These are phyloP conservation scores for Trisateles emortualis DNA, from an alignment of 2,888 invertebrate genomes.

Conservation along the genomic window DNA sequence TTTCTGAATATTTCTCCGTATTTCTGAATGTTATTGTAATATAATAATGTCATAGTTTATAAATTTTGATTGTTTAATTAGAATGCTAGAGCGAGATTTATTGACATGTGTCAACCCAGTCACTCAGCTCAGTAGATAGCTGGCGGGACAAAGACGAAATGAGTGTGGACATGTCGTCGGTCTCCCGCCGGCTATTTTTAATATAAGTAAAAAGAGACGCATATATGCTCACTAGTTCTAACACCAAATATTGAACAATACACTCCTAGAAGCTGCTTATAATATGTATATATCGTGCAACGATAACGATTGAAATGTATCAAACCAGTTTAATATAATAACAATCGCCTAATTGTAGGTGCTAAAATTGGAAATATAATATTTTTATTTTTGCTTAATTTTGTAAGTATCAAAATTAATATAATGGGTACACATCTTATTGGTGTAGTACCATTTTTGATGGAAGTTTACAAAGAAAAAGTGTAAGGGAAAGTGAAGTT, in stretches of 20 bases:
- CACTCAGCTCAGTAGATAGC: too few relatives aligned
- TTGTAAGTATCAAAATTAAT: constrained; percentile 27
- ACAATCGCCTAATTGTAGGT: constrained; percentile 22
- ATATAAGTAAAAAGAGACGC: too few relatives aligned
- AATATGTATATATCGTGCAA: neutral
- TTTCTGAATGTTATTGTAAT: too few relatives aligned
- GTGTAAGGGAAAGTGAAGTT: constrained; percentile 7
- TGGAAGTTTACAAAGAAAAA: constrained; percentile 19
- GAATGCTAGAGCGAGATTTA: too few relatives aligned
- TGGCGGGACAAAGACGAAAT: too few relatives aligned
- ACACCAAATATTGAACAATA: neutral
- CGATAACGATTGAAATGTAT: neutral
- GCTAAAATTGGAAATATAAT: constrained; percentile 14
- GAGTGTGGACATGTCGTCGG: too few relatives aligned
- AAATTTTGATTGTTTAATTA: too few relatives aligned
- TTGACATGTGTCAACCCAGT: too few relatives aligned
- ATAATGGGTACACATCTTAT: constrained; percentile 30
- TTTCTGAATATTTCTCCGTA: neutral
- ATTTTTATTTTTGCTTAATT: constrained; percentile 18
- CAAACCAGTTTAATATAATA: neutral
- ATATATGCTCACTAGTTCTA: neutral
- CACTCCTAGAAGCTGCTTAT: neutral
- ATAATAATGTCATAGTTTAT: too few relatives aligned
- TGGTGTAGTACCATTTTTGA: constrained; percentile 25
- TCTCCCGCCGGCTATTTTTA: too few relatives aligned